phyloP scores from a whole-genome alignment of 2,888 invertebrate species.

The Macrophya alboannulata region DNA sequence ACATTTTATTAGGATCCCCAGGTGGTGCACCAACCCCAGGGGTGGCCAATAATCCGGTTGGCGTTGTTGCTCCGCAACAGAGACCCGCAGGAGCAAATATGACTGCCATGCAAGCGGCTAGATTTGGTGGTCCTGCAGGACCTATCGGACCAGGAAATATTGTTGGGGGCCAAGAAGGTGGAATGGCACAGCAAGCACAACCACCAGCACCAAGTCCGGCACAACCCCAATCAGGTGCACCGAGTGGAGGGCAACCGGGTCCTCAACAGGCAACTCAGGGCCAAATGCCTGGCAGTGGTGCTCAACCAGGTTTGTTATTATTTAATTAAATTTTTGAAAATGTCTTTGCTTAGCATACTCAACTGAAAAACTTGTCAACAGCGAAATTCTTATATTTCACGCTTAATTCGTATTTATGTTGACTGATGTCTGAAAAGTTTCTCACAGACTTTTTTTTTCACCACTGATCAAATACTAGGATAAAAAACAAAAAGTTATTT shows the following conservation, averaged over 20 bases:
- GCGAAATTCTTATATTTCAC: no score
- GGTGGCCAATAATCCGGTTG: slow-evolving; percentile 76
- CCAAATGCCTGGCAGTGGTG: slow-evolving; percentile 79
- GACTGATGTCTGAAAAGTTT: no score
- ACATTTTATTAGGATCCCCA: slow-evolving; percentile 69
- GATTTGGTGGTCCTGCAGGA: slow-evolving; percentile 80
- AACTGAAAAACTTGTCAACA: background rate
- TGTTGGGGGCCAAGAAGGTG: slow-evolving; percentile 83
- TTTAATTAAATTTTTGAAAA: background rate
- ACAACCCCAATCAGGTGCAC: slow-evolving; percentile 89
- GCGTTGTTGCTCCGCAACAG: slow-evolving; percentile 83
- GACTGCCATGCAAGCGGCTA: slow-evolving; percentile 76
- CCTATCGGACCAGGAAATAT: slow-evolving; percentile 81
- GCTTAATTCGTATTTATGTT: no score
- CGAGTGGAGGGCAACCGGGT: slow-evolving; percentile 83
- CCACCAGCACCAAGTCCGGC: slow-evolving; percentile 90
- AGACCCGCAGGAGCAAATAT: slow-evolving; percentile 79
- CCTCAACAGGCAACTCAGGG: slow-evolving; percentile 82
- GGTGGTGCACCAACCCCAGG: slow-evolving; percentile 74
- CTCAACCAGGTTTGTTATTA: slow-evolving; percentile 71
- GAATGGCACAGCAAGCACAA: slow-evolving; percentile 88
- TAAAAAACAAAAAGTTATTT: no score
- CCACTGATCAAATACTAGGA: no score
- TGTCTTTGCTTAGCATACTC: background rate
- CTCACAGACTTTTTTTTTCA: no score